Conservation (phyloP, 1,140 invertebrate genomes). For the Aphaenogaster floridana region DNA sequence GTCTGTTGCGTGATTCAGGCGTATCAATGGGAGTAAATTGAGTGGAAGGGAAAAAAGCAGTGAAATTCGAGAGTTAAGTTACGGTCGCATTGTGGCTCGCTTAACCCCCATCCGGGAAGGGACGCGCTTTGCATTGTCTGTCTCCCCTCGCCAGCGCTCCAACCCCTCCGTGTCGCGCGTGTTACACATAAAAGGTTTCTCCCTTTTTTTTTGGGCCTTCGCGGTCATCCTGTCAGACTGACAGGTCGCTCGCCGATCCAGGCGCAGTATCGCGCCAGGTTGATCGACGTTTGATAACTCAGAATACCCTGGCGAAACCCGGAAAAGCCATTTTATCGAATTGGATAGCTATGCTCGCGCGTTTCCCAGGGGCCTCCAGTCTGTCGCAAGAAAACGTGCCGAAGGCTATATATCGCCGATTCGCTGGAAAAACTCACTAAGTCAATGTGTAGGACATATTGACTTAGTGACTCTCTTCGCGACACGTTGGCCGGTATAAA, state of each 20-base stretch:
- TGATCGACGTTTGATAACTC: slow-evolving; percentile 56
- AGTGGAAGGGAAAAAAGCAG: slow-evolving; percentile 56
- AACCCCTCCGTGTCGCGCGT: slow-evolving; percentile 46
- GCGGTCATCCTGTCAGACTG: slow-evolving; percentile 56
- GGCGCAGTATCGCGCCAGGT: slow-evolving; percentile 14
- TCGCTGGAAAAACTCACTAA: slow-evolving; percentile 36
- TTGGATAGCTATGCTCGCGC: slow-evolving; percentile 34
- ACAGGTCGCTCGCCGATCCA: slow-evolving; percentile 41
- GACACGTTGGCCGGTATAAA: slow-evolving; percentile 8
- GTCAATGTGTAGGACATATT: slow-evolving; percentile 37
- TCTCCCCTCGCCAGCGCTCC: slow-evolving; percentile 52
- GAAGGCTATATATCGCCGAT: slow-evolving; percentile 31
- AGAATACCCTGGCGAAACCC: slow-evolving; percentile 41
- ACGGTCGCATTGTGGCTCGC: slow-evolving; percentile 60
- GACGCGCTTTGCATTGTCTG: slow-evolving; percentile 70
- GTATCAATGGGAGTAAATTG: slow-evolving; percentile 62
- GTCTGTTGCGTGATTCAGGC: slow-evolving; percentile 57
- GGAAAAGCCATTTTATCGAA: slow-evolving; percentile 50
- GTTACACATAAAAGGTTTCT: slow-evolving; percentile 68
- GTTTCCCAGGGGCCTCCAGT: slow-evolving; percentile 10
- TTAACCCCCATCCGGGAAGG: slow-evolving; percentile 61
- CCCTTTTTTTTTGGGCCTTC: slow-evolving; percentile 14
- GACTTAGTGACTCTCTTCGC: slow-evolving; percentile 38
- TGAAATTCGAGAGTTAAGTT: slow-evolving; percentile 64
- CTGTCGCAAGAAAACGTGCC: slow-evolving; percentile 25